These are phyloP conservation scores for Muraenolepis orangiensis DNA, from an alignment of 2,797 vertebrate species.

Conservation along the genomic window DNA sequence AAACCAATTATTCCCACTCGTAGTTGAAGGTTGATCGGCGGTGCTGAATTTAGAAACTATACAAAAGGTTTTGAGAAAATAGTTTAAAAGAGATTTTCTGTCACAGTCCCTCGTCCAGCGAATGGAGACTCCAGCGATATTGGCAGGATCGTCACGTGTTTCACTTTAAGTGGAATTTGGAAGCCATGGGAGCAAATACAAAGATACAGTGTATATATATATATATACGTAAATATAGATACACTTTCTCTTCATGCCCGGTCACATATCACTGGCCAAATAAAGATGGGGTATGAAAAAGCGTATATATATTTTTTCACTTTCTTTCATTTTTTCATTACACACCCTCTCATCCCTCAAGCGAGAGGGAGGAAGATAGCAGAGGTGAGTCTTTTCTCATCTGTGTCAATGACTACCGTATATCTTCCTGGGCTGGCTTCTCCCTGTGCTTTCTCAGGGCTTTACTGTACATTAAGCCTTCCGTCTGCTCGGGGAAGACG, in stretches of 20 bases:
- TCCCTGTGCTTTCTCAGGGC: not conserved
- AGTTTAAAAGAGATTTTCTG: too few species aligned
- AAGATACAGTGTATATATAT: constrained; percentile 2
- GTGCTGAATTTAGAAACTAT: not conserved
- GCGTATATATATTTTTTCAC: constrained; percentile 22
- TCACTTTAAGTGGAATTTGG: not conserved
- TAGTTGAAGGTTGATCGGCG: not conserved
- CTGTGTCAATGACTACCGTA: not conserved
- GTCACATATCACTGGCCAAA: constrained; percentile 24
- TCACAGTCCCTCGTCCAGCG: too few species aligned
- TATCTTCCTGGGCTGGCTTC: not conserved
- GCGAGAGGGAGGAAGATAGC: not conserved
- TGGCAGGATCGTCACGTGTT: constrained; percentile 4
- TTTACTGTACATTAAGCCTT: not conserved
- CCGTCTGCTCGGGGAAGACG: not conserved
- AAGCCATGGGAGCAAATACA: constrained; percentile 17
- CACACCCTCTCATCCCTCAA: constrained; percentile 15
- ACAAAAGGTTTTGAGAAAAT: not conserved
- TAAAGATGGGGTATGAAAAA: constrained; percentile 26
- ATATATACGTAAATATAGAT: constrained; percentile 23
- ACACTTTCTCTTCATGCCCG: constrained; percentile 1
- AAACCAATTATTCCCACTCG: not conserved
- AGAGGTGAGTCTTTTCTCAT: constrained; percentile 6
- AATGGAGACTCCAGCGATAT: constrained; percentile 36
- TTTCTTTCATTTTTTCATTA: constrained; percentile 32